A percentile compares a stretch with the other conserved stretches of the same genome.
These are phyloP conservation scores for Pedicia rivosa DNA, from an alignment of 2,888 invertebrate species.

Conservation along the genomic window DNA sequence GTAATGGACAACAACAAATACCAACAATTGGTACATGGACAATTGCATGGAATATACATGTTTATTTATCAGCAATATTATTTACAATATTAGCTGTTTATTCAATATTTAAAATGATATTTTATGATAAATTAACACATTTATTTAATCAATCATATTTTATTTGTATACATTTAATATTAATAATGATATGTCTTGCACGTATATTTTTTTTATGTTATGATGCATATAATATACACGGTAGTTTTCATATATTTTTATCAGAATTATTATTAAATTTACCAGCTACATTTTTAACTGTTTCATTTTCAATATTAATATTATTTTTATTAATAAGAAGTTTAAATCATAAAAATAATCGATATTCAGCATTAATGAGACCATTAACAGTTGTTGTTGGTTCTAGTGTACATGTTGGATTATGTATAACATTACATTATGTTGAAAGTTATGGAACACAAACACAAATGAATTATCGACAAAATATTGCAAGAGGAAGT, in stretches of 20 bases:
- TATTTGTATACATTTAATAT: slow-evolving; percentile 64
- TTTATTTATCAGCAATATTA: slow-evolving; percentile 71
- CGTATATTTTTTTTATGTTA: slow-evolving; percentile 78
- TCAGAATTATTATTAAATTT: slow-evolving; percentile 72
- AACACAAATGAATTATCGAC: slow-evolving; percentile 22
- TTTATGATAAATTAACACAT: slow-evolving; percentile 73
- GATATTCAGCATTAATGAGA: slow-evolving; percentile 52
- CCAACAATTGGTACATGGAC: slow-evolving; percentile 43
- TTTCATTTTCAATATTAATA: slow-evolving; percentile 79
- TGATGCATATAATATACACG: slow-evolving; percentile 81
- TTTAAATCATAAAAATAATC: slow-evolving; percentile 53
- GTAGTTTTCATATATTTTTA: slow-evolving; percentile 58
- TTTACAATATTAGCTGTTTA: slow-evolving; percentile 73
- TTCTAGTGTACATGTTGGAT: slow-evolving; percentile 58
- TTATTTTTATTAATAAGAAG: slow-evolving; percentile 71
- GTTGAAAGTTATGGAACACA: slow-evolving; percentile 39
- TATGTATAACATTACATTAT: slow-evolving; percentile 72
- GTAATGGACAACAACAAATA: no score
- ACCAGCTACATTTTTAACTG: slow-evolving; percentile 72
- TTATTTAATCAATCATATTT: slow-evolving; percentile 79
- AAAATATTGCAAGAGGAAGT: slow-evolving; percentile 15
- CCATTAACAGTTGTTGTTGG: slow-evolving; percentile 64
- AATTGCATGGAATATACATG: slow-evolving; percentile 82
- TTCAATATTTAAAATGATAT: slow-evolving; percentile 71
- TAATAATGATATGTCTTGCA: slow-evolving; percentile 66